phyloP scores from a whole-genome alignment of 1,140 invertebrate genomes.

The Hycleus phaleratus region DNA sequence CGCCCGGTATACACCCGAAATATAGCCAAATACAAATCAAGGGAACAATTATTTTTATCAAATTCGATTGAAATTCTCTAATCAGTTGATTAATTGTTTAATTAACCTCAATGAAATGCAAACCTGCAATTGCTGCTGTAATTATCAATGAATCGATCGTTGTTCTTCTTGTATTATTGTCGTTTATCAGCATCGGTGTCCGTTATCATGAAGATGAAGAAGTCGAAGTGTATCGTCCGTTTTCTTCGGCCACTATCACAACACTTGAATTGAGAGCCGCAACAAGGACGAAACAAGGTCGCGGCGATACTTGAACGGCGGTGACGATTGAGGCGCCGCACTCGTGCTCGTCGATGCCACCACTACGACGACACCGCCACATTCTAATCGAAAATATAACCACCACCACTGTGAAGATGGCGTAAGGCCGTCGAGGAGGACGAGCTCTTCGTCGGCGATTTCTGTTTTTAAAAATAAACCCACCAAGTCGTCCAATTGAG shows the following conservation, averaged over 20 bases:
- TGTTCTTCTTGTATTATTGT: background rate
- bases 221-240: constrained; percentile 10
- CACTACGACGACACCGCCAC: background rate
- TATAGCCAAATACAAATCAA: no score
- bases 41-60: no score
- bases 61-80: no score
- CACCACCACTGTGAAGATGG: background rate
- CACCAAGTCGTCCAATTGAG: no score
- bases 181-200: background rate
- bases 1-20: no score
- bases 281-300: constrained; percentile 31
- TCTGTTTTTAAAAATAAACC: background rate
- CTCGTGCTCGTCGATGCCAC: background rate
- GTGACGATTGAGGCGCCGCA: constrained; percentile 10
- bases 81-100: no score
- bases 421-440: background rate
- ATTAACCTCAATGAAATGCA: no score
- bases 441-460: background rate
- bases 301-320: constrained; percentile 10
- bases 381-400: constrained; percentile 7
- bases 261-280: constrained; percentile 11
- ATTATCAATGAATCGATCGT: background rate
- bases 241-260: constrained; percentile 22
- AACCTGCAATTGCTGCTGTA: background rate
- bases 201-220: no score